Conservation (phyloP, 2,113 vertebrate genomes). For the Silurus meridionalis region DNA sequence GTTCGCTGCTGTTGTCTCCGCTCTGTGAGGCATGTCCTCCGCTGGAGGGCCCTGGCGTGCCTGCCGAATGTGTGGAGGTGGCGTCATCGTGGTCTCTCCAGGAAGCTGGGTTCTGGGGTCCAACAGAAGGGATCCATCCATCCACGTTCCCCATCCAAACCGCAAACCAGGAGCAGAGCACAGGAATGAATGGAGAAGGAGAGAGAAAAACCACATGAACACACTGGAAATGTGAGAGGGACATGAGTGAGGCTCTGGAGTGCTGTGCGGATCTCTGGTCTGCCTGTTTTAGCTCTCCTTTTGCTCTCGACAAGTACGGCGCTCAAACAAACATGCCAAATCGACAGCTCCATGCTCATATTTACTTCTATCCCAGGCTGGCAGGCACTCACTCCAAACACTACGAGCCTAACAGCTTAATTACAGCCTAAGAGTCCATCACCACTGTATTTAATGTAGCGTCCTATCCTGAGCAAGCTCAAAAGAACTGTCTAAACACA, state of each 20-base stretch:
- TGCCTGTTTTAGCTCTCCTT: constrained; percentile 47
- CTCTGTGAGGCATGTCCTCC: constrained; percentile 98
- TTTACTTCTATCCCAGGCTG: constrained; percentile 58
- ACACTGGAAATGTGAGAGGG: constrained; percentile 68
- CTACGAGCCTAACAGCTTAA: constrained; percentile 67
- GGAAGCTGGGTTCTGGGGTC: constrained; percentile 95
- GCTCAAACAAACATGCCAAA: constrained; percentile 31
- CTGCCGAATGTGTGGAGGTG: constrained; percentile 97
- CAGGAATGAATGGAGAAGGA: constrained; percentile 49
- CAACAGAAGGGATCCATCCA: constrained; percentile 66
- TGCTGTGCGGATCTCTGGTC: constrained; percentile 55
- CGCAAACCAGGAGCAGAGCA: constrained; percentile 80
- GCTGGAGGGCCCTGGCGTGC: constrained; percentile 98
- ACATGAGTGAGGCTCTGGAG: constrained; percentile 63
- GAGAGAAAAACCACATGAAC: constrained; percentile 73
- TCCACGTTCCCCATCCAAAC: constrained; percentile 83
- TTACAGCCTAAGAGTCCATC: constrained; percentile 67
- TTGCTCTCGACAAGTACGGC: constrained; percentile 48
- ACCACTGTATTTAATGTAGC: constrained; percentile 61
- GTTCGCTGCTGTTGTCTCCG: constrained; percentile 99
- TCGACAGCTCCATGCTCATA: constrained; percentile 52
- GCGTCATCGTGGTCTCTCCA: constrained; percentile 99
- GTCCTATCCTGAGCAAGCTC: constrained; percentile 62
- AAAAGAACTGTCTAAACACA: constrained; percentile 71
- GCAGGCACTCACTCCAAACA: constrained; percentile 67